phyloP scores from a whole-genome alignment of 2,113 vertebrate species.

The Mus musculus region GRCm39 chr9:117304501-117305000 shows the following conservation, averaged over 20 bases:
- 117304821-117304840: accelerated
- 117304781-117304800: accelerated
- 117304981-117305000: background rate
- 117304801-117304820: too few species aligned
- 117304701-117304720: background rate
- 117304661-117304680: background rate
- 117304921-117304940: too few species aligned
- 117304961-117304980: background rate
- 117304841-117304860: too few species aligned
- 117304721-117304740: background rate
- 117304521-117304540: background rate
- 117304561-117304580: background rate
- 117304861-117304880: too few species aligned
- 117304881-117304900: too few species aligned
- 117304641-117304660: background rate
- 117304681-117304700: background rate
- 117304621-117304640: background rate
- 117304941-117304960: background rate
- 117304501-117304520: background rate
- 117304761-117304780: background rate
- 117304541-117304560: background rate
- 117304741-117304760: background rate
- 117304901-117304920: too few species aligned
- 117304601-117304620: background rate
- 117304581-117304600: background rate